Evolutionary conservation across 2,888 invertebrate genomes (phyloP).

Genomic region (Marasmarcha lunaedactyla): DNA sequence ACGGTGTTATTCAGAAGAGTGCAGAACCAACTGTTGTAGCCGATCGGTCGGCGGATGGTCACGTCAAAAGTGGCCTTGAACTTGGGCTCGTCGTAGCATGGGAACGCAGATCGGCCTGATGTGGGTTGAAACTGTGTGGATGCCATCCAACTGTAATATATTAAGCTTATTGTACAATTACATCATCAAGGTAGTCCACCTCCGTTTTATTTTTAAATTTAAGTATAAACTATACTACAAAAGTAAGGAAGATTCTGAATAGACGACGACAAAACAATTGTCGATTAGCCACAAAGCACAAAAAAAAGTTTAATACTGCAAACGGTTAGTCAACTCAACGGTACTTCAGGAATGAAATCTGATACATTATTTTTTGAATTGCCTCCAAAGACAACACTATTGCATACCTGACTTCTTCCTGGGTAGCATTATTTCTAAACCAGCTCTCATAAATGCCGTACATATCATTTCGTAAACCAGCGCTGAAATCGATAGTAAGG

Average conservation of each 20-base stretch:
- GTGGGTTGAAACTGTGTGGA: slow-evolving; percentile 79
- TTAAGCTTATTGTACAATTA: too few species aligned
- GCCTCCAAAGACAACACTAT: too few species aligned
- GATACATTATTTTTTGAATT: too few species aligned
- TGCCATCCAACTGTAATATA: slow-evolving; percentile 73
- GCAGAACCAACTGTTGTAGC: slow-evolving; percentile 64
- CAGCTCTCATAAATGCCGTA: slow-evolving; percentile 54
- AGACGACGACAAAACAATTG: too few species aligned
- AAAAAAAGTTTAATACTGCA: too few species aligned
- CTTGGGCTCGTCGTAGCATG: slow-evolving; percentile 86
- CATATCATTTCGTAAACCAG: slow-evolving; percentile 44
- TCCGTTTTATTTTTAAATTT: too few species aligned
- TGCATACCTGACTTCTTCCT: slow-evolving; percentile 31
- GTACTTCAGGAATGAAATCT: too few species aligned
- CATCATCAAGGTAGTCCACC: too few species aligned
- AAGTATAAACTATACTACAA: too few species aligned
- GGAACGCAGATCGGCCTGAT: slow-evolving; percentile 78
- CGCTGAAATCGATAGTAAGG: slow-evolving; percentile 31
- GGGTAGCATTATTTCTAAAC: slow-evolving; percentile 32
- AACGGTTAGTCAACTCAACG: too few species aligned
- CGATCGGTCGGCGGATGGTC: slow-evolving; percentile 68
- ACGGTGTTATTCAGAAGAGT: slow-evolving; percentile 32
- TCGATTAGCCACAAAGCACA: too few species aligned
- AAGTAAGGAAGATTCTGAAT: too few species aligned
- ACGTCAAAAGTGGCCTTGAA: slow-evolving; percentile 83